Evolutionary conservation across 2,113 vertebrate genomes (phyloP).

Genomic region (Mirza zaza): DNA sequence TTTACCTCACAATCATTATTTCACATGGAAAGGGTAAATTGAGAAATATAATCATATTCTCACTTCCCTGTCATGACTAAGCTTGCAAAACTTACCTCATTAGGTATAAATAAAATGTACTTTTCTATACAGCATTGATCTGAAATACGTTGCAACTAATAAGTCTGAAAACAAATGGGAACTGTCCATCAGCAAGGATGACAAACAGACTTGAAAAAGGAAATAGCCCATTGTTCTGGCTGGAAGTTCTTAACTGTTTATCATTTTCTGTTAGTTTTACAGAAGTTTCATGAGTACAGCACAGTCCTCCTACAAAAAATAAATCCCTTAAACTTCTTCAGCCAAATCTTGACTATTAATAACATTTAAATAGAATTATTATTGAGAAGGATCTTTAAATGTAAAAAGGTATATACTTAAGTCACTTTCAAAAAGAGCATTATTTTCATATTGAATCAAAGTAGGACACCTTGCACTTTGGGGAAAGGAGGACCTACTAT

Average conservation of each 20-base stretch:
- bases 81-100: not conserved
- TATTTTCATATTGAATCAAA: not conserved
- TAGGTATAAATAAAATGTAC: not conserved
- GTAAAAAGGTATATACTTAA: not conserved
- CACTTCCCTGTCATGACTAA: not conserved
- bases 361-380: not conserved
- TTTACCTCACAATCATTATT: conserved; percentile 6
- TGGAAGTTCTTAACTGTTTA: conserved; percentile 31
- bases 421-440: not conserved
- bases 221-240: conserved; percentile 64
- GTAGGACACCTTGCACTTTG: not conserved
- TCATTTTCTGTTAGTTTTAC: conserved; percentile 38
- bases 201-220: conserved; percentile 51
- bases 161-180: conserved; percentile 23
- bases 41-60: not conserved
- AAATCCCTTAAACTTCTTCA: not conserved
- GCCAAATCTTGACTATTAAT: not conserved
- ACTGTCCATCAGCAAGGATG: conserved; percentile 10
- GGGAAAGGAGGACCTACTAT: not conserved
- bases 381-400: not conserved
- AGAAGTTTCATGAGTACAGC: not conserved
- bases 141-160: not conserved
- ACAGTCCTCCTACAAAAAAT: not conserved
- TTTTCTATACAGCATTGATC: not conserved
- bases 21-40: not conserved